Base-by-base conservation (phyloP, 1,140 invertebrate species). In the Oreohelix idahoensis region DNA sequence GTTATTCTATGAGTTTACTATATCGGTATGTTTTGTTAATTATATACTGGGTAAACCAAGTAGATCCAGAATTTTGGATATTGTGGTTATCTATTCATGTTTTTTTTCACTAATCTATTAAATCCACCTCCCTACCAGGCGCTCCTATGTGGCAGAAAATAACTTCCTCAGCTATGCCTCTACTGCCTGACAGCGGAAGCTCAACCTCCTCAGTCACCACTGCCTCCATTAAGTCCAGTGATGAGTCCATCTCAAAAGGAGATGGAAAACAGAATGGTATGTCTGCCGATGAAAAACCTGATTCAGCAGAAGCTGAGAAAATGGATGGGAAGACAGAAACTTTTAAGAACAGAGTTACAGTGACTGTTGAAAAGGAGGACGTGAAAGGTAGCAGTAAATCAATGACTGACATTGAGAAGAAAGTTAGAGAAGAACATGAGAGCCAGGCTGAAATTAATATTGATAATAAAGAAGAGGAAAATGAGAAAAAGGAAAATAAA, bases 91-190 rank as follows among this genome's bases (percentile, higher is more conserved):
- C n/a, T n/a, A n/a, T n/a, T n/a, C n/a, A n/a, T n/a, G n/a, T n/a
- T 74, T 74, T 39, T 74, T 42, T 39, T 74, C 0, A 42, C 42
- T 74, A 42, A 74, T 11, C 26, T 74, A 20, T 74, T n/a, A 1
- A 39, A 73, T 66, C 53, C 77, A 45, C 32, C 2, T 69, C 38
- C 63, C 32, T 42, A 71, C 32, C 66, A 70, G 76, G 76, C 20
- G 58, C 26, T 35, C 39, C 81, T 39, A 42, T 76, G n/a, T 85
- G 81, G 80, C 84, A 85, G 69, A 85, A 83, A 74, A 82, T 85
- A 8, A 85, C 81, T 36, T 66, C 81, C 15, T 83, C 84, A 51
- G 84, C 84, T 38, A 85, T 85, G 73, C 84, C 84, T 0, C 78
- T 85, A 4, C 81, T 85, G 42, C 84, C 84, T 29, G 84, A 85